phyloP scores from a whole-genome alignment of 2,113 vertebrate genomes.

The Pungitius pungitius region DNA sequence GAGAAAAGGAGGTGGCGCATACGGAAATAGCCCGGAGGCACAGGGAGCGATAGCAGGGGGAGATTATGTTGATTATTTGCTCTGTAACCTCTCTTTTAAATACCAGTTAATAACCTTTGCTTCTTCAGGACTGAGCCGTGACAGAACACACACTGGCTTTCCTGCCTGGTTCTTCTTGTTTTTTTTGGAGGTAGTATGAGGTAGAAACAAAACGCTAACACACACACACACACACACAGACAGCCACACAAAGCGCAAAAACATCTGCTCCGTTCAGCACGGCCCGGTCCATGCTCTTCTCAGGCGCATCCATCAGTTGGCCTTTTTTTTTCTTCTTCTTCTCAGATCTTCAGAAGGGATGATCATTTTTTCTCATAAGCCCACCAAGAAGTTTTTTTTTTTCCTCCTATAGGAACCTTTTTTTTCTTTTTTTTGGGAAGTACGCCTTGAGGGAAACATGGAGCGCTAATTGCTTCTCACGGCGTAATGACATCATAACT shows the following conservation, averaged over 20 bases:
- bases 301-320: background rate
- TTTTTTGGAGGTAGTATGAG: slow-evolving; percentile 28
- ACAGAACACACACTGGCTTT: slow-evolving; percentile 17
- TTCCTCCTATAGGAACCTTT: background rate
- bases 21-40: slow-evolving; percentile 55
- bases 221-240: slow-evolving; percentile 12
- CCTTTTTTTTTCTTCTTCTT: background rate
- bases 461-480: background rate
- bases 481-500: slow-evolving; percentile 28
- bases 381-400: background rate
- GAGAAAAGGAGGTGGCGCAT: slow-evolving; percentile 40
- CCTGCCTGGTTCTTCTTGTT: background rate
- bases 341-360: background rate
- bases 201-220: slow-evolving; percentile 24
- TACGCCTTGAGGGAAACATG: slow-evolving; percentile 1
- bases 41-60: slow-evolving; percentile 52
- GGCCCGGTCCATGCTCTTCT: background rate
- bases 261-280: slow-evolving; percentile 3
- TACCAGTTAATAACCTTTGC: slow-evolving; percentile 67
- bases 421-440: too few relatives aligned
- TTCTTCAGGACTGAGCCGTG: slow-evolving; percentile 51
- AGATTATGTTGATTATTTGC: slow-evolving; percentile 68
- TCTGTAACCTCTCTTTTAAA: slow-evolving; percentile 63
- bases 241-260: background rate
- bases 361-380: slow-evolving; percentile 4